phyloP scores from a whole-genome alignment of 2,888 invertebrate species.

The Pammene fasciana region DNA sequence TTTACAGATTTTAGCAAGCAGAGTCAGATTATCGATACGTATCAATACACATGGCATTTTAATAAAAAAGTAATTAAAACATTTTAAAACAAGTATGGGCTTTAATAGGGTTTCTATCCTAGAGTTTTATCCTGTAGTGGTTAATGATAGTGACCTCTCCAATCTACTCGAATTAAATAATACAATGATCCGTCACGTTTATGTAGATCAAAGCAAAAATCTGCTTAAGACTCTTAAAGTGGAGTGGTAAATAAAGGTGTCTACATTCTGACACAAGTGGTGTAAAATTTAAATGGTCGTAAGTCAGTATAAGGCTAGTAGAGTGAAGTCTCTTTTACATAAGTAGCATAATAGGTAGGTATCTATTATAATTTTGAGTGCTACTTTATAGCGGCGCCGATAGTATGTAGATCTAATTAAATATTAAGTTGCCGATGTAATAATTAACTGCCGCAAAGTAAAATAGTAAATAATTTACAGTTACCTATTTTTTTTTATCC shows the following conservation, averaged over 20 bases:
- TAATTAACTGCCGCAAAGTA: too few relatives aligned
- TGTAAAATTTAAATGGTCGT: not conserved
- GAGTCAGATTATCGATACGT: too few relatives aligned
- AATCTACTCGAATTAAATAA: too few relatives aligned
- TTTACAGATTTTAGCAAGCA: too few relatives aligned
- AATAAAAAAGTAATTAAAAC: too few relatives aligned
- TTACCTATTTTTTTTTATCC: too few relatives aligned
- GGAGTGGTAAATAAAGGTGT: constrained; percentile 11
- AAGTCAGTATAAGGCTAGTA: not conserved
- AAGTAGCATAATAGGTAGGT: not conserved
- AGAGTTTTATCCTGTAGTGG: too few relatives aligned
- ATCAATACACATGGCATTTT: too few relatives aligned
- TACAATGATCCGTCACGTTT: not conserved
- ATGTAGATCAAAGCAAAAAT: not conserved
- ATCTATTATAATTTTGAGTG: not conserved
- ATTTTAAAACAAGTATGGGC: too few relatives aligned
- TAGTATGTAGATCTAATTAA: not conserved
- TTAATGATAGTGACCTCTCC: too few relatives aligned
- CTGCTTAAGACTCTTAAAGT: not conserved
- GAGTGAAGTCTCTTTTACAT: not conserved
- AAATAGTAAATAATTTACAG: not conserved
- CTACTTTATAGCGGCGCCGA: not conserved
- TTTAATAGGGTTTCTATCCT: too few relatives aligned
- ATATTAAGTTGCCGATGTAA: not conserved
- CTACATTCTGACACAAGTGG: not conserved